Evolutionary conservation across 1,140 invertebrate genomes (phyloP), one percentile per base, ranked within the genome.

Genomic region (Tigriopus japonicus): DNA sequence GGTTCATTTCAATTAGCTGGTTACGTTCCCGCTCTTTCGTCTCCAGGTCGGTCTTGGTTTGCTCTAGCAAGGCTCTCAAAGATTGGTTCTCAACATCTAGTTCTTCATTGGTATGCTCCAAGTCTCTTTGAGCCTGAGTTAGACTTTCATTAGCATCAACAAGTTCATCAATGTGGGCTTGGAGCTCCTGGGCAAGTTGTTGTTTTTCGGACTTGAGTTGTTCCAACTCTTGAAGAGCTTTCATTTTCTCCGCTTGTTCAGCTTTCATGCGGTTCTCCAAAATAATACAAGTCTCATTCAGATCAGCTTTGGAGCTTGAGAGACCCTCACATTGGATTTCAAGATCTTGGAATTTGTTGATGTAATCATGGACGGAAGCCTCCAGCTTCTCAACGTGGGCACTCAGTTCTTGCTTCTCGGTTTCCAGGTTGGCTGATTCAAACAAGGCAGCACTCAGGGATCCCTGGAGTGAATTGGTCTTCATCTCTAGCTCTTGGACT

Each of bases 401-500:
- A 5, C 3, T 49, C 21, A 49, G 10, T 5, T 49, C 45, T 21
- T 28, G 14, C 21, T 43, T 21, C 15, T 58, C 55, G 12, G 28
- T 23, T 58, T 40, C 15, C 23, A 40, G 17, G 21, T 23, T 35
- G 17, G 55, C 17, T 5, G 42, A 15, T 43, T 58, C 55, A n/a
- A 41, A 17, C 14, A 17, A 15, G 9, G 40, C 15, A 42, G 55
- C 17, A 42, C 21, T 41, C 17, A 58, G 41, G 5, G 55, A 13
- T 3, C 55, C 55, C 35, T 58, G 28, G 1, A 58, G 23, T 28
- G 28, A 41, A 17, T 28, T 41, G 14, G 35, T 58, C 14, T 58
- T 58, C 55, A 58, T 58, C 40, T 58, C 55, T 24, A 58, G 41
- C 28, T 58, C 55, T 9, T 58, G 28, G 21, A 49, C 21, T 49